Conservation (phyloP, 2,113 vertebrate species). For the Melanocharis versteri region DNA sequence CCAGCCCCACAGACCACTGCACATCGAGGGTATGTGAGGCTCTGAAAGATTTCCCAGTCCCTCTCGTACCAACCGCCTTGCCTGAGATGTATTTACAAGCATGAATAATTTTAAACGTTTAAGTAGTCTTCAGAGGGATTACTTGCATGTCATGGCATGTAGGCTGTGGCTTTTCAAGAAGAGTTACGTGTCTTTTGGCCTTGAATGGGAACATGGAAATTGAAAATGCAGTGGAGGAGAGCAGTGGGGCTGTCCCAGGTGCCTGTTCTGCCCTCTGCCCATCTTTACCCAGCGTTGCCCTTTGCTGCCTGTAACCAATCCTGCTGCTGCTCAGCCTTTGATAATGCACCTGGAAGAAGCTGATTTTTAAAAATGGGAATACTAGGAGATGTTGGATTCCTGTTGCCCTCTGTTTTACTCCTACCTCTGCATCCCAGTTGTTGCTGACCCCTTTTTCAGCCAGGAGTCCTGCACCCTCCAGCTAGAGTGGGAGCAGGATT, state of each 20-base stretch:
- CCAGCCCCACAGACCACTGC: neutral
- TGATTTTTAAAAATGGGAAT: neutral
- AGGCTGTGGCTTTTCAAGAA: neutral
- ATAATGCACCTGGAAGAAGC: neutral
- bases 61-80: neutral
- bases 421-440: neutral
- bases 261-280: neutral
- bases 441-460: neutral
- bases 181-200: conserved; percentile 7
- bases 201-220: neutral
- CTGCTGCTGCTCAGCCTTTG: neutral
- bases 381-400: neutral
- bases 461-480: neutral
- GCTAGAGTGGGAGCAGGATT: neutral
- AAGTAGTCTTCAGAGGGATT: conserved; percentile 30
- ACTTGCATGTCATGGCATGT: conserved; percentile 6
- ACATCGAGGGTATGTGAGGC: rapidly evolving
- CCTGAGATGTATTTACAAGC: neutral
- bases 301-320: neutral
- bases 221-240: neutral
- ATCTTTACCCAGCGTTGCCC: neutral
- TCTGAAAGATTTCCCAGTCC: neutral
- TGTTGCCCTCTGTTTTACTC: neutral
- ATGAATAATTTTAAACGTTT: neutral
- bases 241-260: neutral